Evolutionary conservation across 2,797 vertebrate species (phyloP).

Genomic region (Tympanoctomys barrerae): DNA sequence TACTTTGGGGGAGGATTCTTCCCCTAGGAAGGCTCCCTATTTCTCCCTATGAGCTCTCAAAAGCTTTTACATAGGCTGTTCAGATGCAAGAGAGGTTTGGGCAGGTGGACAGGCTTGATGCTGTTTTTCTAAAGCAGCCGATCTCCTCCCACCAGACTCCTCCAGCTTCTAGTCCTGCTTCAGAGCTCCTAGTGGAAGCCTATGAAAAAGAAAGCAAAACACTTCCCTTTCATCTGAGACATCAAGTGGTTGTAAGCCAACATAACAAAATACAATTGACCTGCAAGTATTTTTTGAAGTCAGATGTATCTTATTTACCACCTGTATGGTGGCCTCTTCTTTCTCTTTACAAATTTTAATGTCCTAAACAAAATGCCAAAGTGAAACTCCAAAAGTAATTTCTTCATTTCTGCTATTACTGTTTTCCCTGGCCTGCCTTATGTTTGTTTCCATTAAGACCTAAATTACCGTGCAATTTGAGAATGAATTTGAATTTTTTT

Average conservation of each 20-base stretch:
- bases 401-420: not conserved
- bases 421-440: not conserved
- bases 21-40: not conserved
- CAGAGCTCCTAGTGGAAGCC: not conserved
- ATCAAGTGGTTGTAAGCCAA: slow-evolving; percentile 5
- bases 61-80: not conserved
- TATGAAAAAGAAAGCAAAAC: not conserved
- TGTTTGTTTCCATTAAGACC: not conserved
- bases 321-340: not conserved
- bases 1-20: not conserved
- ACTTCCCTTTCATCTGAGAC: not conserved
- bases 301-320: not conserved
- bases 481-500: not conserved
- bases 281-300: not conserved
- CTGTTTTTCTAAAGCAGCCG: not conserved
- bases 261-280: not conserved
- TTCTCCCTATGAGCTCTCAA: not conserved
- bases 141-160: not conserved
- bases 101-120: not conserved
- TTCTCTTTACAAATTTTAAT: not conserved
- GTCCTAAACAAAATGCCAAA: not conserved
- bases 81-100: not conserved
- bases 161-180: not conserved
- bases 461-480: not conserved
- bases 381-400: not conserved